These are phyloP conservation scores for Calidris pygmaea DNA, from an alignment of 2,113 vertebrate genomes.

Conservation along the genomic window DNA sequence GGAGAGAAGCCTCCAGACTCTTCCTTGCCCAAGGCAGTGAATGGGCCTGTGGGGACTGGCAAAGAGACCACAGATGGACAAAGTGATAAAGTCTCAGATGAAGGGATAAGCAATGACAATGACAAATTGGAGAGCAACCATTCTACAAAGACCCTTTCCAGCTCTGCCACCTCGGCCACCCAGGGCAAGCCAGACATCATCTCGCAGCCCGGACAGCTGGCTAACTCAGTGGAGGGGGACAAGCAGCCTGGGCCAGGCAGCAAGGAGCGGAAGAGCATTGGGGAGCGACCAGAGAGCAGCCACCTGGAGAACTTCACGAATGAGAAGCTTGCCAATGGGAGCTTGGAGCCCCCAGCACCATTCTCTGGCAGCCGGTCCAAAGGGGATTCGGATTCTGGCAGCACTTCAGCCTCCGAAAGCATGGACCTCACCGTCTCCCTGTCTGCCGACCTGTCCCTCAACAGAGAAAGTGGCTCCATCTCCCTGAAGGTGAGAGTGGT, in stretches of 20 bases:
- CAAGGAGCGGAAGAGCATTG: not conserved
- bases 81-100: slow-evolving; percentile 10
- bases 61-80: slow-evolving; percentile 12
- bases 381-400: slow-evolving; percentile 80
- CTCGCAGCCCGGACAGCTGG: not conserved
- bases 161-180: slow-evolving; percentile 19
- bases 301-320: slow-evolving; percentile 61
- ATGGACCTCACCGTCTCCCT: slow-evolving; percentile 79
- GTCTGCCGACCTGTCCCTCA: slow-evolving; percentile 78
- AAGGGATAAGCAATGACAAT: slow-evolving; percentile 45
- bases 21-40: slow-evolving; percentile 22
- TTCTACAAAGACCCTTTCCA: slow-evolving; percentile 62
- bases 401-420: slow-evolving; percentile 82
- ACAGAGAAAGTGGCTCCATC: slow-evolving; percentile 80
- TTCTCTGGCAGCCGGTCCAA: slow-evolving; percentile 61
- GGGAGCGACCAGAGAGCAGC: slow-evolving; percentile 60
- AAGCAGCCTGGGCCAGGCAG: not conserved
- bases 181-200: slow-evolving; percentile 63
- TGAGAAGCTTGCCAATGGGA: slow-evolving; percentile 70
- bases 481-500: slow-evolving; percentile 80
- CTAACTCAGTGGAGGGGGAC: not conserved
- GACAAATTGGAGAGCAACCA: slow-evolving; percentile 68
- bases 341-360: slow-evolving; percentile 4
- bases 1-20: slow-evolving; percentile 66
- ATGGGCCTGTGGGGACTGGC: not conserved